Conservation (phyloP, 2,113 vertebrate genomes). For the Cyphomyrus plagiostoma region DNA sequence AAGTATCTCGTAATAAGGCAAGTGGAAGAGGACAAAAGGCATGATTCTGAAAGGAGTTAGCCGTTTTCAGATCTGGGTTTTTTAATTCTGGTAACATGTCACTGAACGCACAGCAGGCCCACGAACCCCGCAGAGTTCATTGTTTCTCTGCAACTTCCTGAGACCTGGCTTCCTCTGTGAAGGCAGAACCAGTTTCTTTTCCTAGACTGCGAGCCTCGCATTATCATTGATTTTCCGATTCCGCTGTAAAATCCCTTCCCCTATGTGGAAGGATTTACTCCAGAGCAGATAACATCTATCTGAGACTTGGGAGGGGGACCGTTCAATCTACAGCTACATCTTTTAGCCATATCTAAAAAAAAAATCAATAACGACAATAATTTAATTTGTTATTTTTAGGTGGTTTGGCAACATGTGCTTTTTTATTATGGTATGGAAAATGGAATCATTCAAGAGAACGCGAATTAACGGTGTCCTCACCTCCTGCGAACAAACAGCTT, state of each 20-base stretch:
- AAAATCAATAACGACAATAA: slow-evolving; percentile 8
- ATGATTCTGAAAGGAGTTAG: not conserved
- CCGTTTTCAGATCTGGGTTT: not conserved
- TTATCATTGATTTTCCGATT: slow-evolving; percentile 13
- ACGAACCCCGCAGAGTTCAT: not conserved
- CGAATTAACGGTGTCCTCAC: not conserved
- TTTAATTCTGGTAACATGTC: not conserved
- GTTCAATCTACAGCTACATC: slow-evolving; percentile 1
- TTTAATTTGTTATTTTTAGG: slow-evolving; percentile 3
- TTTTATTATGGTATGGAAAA: not conserved
- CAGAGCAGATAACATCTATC: slow-evolving; percentile 1
- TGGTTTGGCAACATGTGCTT: not conserved
- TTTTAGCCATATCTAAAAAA: slow-evolving; percentile 14
- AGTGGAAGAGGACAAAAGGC: not conserved
- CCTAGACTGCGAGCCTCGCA: not conserved
- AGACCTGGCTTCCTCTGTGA: not conserved
- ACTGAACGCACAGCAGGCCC: not conserved
- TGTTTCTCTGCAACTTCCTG: not conserved
- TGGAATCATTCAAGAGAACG: not conserved
- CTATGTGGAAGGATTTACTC: slow-evolving; percentile 16
- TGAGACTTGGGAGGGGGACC: not conserved
- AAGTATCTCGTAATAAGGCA: not conserved
- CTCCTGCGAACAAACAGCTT: not conserved
- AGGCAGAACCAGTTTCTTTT: not conserved
- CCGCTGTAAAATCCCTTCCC: not conserved